A percentile compares a stretch with the other conserved stretches of the same genome.
phyloP scores from a whole-genome alignment of 1,140 invertebrate genomes.

The Cepaea nemoralis region DNA sequence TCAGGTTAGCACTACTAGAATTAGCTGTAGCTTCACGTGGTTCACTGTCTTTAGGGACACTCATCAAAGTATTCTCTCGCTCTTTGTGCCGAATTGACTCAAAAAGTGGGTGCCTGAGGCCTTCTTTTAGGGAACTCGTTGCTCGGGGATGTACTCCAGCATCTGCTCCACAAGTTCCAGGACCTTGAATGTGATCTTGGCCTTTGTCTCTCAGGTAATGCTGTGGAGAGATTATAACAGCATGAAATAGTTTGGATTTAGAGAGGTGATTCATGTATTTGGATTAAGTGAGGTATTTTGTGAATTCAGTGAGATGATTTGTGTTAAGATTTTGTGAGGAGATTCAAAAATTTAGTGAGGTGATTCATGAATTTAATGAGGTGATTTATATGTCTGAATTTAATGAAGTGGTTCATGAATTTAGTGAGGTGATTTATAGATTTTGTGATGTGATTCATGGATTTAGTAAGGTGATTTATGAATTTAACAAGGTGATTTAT shows the following conservation, averaged over 20 bases:
- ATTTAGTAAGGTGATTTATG: too few relatives aligned
- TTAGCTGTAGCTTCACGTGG: not conserved
- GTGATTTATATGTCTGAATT: too few relatives aligned
- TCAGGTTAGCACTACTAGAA: slow-evolving; percentile 34
- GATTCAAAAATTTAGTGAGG: too few relatives aligned
- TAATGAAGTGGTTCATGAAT: too few relatives aligned
- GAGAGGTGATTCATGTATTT: too few relatives aligned
- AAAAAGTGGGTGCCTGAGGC: slow-evolving; percentile 93
- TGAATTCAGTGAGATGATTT: too few relatives aligned
- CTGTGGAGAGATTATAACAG: slow-evolving; percentile 75
- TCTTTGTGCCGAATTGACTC: slow-evolving; percentile 41
- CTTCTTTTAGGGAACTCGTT: slow-evolving; percentile 89
- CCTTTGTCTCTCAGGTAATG: slow-evolving; percentile 86
- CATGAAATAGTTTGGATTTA: not conserved
- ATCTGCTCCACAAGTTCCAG: slow-evolving; percentile 95
- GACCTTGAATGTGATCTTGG: slow-evolving; percentile 91
- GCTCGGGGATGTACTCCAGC: slow-evolving; percentile 94
- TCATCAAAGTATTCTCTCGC: slow-evolving; percentile 36
- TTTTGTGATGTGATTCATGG: too few relatives aligned
- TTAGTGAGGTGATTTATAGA: too few relatives aligned
- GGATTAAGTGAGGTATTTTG: too few relatives aligned
- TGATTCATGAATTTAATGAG: too few relatives aligned
- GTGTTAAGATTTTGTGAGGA: too few relatives aligned
- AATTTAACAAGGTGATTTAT: too few relatives aligned
- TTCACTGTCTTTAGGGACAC: slow-evolving; percentile 4